These are phyloP conservation scores for Aromia moschata DNA, from an alignment of 2,888 invertebrate species.

Conservation along the genomic window DNA sequence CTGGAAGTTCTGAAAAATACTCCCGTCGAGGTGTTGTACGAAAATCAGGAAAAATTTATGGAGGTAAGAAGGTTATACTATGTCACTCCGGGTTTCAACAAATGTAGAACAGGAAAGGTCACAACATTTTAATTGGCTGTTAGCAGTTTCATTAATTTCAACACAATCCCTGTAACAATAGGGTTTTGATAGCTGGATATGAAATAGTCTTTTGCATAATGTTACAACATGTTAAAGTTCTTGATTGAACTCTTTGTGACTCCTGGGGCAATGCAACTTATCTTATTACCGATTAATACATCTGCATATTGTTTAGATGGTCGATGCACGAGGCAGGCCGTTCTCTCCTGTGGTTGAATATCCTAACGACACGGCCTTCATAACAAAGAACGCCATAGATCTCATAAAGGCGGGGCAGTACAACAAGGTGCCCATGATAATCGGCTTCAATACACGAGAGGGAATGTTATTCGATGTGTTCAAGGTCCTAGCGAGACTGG, in stretches of 20 bases:
- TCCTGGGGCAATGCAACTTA: background rate
- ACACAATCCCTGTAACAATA: background rate
- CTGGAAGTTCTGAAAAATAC: slow-evolving; percentile 39
- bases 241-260: background rate
- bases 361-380: slow-evolving; percentile 44
- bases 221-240: too few species aligned
- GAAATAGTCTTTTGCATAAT: too few species aligned
- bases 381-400: slow-evolving; percentile 50
- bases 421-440: slow-evolving; percentile 56
- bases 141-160: too few species aligned
- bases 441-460: slow-evolving; percentile 55
- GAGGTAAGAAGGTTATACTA: slow-evolving; percentile 37
- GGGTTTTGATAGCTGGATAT: background rate
- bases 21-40: slow-evolving; percentile 35
- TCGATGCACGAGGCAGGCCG: slow-evolving; percentile 24
- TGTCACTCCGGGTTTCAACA: background rate
- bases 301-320: background rate
- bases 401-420: slow-evolving; percentile 51
- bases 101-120: background rate
- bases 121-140: too few species aligned
- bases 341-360: slow-evolving; percentile 45
- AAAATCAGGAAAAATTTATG: slow-evolving; percentile 35
- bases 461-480: slow-evolving; percentile 51
- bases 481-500: background rate
- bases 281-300: background rate